Evolutionary conservation across 2,888 invertebrate species (phyloP), one percentile per base, ranked within the genome.

Genomic region (Blastobasis lacticolella): DNA sequence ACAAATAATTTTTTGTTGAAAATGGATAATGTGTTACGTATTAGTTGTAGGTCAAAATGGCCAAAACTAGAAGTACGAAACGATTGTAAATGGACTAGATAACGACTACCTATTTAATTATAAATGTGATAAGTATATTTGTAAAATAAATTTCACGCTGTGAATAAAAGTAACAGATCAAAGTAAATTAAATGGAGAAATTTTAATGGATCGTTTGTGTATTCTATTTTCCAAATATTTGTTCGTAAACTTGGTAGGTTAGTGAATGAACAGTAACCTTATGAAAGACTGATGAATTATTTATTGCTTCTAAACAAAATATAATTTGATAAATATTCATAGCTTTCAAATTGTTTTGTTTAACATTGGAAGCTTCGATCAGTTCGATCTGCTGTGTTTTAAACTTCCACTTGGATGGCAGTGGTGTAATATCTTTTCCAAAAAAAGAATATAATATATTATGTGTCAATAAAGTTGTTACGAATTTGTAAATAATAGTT

Each of bases 271-370:
- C 67, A 60, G 64, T 69, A 70, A 75, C 68, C 74, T 78, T 75
- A 65, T 62, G 67, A 75, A 84, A 86, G 85, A 86, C 85, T 85
- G 85, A 85, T 67, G 71, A 70, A 62, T 65, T 62, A 61, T 60
- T 61, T 65, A 56, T 63, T 66, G 69, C 55, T 56, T 58, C 65
- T 67, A 49, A 41, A 23, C 23, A 23, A 23, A 23, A 23, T 23
- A 23, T 23, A 23, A 23, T 23, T 23, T 23, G 3, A 23, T 23
- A 23, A 23, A 23, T 23, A 23, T 23, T 23, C 23, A 23, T 23
- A 23, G 23, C 23, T 23, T 23, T 23, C 23, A 23, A 23, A 23
- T 23, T 23, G 23, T 23, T 23, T 23, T 23, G 23, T 23, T 23
- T 23, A 23, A 23, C 23, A 23, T 23, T 23, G 23, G 23, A 23